These are phyloP conservation scores for Orthonevra nobilis DNA, from an alignment of 2,888 invertebrate species.

Conservation along the genomic window DNA sequence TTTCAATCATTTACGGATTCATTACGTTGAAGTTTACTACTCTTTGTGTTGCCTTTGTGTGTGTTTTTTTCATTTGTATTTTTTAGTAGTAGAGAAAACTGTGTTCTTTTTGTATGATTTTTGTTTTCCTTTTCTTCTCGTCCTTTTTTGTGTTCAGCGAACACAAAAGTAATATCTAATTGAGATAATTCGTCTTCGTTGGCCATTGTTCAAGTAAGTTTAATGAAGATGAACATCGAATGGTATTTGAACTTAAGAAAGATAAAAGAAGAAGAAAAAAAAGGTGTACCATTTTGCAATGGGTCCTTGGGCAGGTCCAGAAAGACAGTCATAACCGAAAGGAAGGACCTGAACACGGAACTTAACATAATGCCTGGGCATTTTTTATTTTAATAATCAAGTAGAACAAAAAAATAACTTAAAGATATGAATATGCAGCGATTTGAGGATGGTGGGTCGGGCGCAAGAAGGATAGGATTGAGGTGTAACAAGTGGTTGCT, in stretches of 20 bases:
- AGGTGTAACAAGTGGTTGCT: too few relatives aligned
- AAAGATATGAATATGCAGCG: too few relatives aligned
- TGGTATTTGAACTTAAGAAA: slow-evolving; percentile 34
- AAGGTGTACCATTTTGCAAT: too few relatives aligned
- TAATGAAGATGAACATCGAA: slow-evolving; percentile 46
- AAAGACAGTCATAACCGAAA: too few relatives aligned
- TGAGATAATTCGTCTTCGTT: slow-evolving; percentile 59
- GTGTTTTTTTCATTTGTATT: slow-evolving; percentile 1
- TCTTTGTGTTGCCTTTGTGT: slow-evolving; percentile 39
- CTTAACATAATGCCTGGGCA: too few relatives aligned
- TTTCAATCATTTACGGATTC: slow-evolving; percentile 69
- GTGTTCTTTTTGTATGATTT: slow-evolving; percentile 35
- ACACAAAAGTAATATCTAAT: slow-evolving; percentile 52
- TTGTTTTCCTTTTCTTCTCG: neutral
- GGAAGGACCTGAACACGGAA: too few relatives aligned
- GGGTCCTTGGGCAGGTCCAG: too few relatives aligned
- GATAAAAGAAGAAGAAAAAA: too few relatives aligned
- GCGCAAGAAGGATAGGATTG: too few relatives aligned
- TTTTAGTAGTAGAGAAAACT: neutral
- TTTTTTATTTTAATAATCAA: too few relatives aligned
- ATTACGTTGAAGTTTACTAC: slow-evolving; percentile 59
- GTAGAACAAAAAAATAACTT: too few relatives aligned
- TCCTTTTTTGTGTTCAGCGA: neutral
- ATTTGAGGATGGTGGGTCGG: too few relatives aligned
- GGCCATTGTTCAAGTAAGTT: slow-evolving; percentile 27